Evolutionary conservation across 2,113 vertebrate species (phyloP), one percentile per base, ranked within the genome.

Genomic region (Cavia aperea): DNA sequence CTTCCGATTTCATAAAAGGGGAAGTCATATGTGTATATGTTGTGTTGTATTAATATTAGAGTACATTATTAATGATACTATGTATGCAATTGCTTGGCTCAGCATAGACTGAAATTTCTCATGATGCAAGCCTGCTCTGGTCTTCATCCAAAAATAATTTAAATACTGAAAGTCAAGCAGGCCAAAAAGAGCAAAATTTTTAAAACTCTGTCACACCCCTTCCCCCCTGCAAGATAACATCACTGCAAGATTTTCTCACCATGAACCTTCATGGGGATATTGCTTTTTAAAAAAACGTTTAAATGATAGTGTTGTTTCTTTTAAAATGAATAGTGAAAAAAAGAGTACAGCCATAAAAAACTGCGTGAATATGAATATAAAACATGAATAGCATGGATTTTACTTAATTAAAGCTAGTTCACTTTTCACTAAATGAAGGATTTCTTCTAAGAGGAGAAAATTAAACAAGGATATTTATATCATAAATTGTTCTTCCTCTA

Each of bases 381-480:
- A 85, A 81, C 15, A 79, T 75, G 82, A 90, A 79, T 90, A 86
- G n/a, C 88, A 94, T 89, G 79, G 85, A 58, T 77, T 95, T 94
- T 77, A 68, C 89, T 93, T 87, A 89, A 85, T 73, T 94, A 91
- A 94, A 94, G 39, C 21, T 58, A 81, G 1, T 43, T 81, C 10
- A 66, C 24, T 16, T 73, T 93, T n/a, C 4, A 60, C 23, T 60
- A 82, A 91, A 93, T 78, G 26, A 90, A 93, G 4, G 5, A 78
- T 96, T 62, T 91, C 33, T 91, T 78, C 82, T 93, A 87, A 91
- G 46, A 82, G 5, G 16, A 58, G 13, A 84, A 93, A 84, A 62
- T 36, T 88, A 43, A 95, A 54, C 68, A 62, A 12, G 6, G 33
- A 79, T 92, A 94, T 58, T 82, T 94, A 54, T n/a, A 62, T 86